Evolutionary conservation across 1,140 invertebrate species (phyloP).

Genomic region (Odontomachus brunneus): DNA sequence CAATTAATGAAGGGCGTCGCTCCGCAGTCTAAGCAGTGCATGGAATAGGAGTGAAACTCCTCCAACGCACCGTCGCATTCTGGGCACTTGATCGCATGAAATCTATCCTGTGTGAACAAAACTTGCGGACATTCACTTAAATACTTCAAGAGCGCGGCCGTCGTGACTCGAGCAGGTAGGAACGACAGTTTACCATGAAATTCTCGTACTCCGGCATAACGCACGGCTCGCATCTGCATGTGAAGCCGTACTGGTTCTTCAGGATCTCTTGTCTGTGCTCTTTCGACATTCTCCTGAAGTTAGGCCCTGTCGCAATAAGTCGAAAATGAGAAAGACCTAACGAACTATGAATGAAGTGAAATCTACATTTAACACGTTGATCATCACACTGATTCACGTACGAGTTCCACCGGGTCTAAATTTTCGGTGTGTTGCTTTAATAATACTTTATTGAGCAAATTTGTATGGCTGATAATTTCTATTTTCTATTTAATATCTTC

Average conservation of each 20-base stretch:
- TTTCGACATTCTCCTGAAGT: conserved; percentile 87
- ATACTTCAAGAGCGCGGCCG: too few species aligned
- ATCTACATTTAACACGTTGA: too few species aligned
- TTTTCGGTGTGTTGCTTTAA: too few species aligned
- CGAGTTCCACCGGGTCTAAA: too few species aligned
- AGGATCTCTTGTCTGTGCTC: conserved; percentile 87
- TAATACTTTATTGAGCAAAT: too few species aligned
- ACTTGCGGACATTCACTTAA: too few species aligned
- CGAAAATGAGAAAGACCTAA: conserved; percentile 5
- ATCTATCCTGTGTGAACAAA: conserved; percentile 80
- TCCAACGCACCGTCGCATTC: conserved; percentile 78
- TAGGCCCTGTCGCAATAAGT: conserved; percentile 85
- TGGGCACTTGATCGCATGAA: conserved; percentile 80
- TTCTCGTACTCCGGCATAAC: conserved; percentile 82
- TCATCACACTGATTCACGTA: too few species aligned
- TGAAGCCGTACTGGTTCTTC: conserved; percentile 90
- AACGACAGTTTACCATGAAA: conserved; percentile 84
- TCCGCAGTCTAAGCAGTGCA: conserved; percentile 78
- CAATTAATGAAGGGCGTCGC: conserved; percentile 71
- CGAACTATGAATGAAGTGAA: neutral
- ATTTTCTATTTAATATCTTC: too few species aligned
- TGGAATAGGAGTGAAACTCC: conserved; percentile 51
- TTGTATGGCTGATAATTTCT: too few species aligned
- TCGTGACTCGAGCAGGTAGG: too few species aligned
- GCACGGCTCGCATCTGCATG: conserved; percentile 89